Conservation (phyloP, 2,888 invertebrate genomes). For the Yponomeuta sedellus region DNA sequence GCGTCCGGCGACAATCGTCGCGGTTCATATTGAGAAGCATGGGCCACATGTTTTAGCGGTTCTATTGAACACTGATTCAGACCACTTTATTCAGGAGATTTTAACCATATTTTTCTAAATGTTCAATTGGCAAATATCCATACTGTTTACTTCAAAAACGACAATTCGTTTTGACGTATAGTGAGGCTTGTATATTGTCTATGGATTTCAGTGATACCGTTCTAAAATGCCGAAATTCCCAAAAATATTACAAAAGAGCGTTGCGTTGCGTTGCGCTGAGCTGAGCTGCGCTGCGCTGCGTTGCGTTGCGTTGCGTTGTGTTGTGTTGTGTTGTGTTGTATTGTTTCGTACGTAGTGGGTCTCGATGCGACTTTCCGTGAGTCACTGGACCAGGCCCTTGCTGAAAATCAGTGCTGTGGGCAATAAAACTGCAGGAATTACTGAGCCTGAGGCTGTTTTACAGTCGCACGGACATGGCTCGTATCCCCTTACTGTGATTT, state of each 20-base stretch:
- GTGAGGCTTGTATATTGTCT: constrained; percentile 54
- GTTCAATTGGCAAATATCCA: constrained; percentile 74
- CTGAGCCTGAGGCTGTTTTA: too few species aligned
- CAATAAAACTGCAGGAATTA: too few species aligned
- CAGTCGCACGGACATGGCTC: too few species aligned
- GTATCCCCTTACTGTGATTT: too few species aligned
- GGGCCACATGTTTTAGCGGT: constrained; percentile 76
- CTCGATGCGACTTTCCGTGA: too few species aligned
- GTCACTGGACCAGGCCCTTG: too few species aligned
- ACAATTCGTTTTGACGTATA: constrained; percentile 69
- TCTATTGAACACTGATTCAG: constrained; percentile 45
- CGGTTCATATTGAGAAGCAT: constrained; percentile 87
- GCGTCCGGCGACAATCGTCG: constrained; percentile 91
- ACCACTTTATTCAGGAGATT: constrained; percentile 54
- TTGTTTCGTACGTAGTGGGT: too few species aligned
- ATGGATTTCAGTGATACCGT: constrained; percentile 39
- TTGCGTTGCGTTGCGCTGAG: too few species aligned
- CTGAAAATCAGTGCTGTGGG: too few species aligned
- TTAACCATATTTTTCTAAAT: constrained; percentile 66
- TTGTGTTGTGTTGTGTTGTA: too few species aligned
- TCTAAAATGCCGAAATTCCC: constrained; percentile 14
- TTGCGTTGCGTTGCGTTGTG: too few species aligned
- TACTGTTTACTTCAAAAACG: constrained; percentile 78
- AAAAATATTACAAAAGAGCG: neutral
- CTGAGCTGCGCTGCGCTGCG: too few species aligned